Percentiles rank a stretch among this genome's conserved stretches.
These are phyloP conservation scores for Punctoribates punctum DNA, from an alignment of 2,888 invertebrate genomes.

Conservation along the genomic window DNA sequence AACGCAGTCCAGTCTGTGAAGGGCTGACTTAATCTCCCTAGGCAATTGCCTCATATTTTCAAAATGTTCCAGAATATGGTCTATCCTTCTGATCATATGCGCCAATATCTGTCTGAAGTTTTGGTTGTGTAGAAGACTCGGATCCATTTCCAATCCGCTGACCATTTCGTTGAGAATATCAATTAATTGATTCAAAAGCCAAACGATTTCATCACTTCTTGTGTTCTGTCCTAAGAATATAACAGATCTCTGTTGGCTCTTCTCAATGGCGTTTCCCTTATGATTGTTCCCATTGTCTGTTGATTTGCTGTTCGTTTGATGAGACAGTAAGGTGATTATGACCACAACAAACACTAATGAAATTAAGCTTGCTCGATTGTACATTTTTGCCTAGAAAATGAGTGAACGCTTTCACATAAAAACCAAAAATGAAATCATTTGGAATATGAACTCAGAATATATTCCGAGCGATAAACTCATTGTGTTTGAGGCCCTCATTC, in stretches of 20 bases:
- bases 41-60: conserved; percentile 11
- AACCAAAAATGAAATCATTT: too few species aligned
- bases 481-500: too few species aligned
- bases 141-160: conserved; percentile 37
- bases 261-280: background rate
- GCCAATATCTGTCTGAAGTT: conserved; percentile 36
- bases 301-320: too few species aligned
- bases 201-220: conserved; percentile 16
- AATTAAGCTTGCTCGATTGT: too few species aligned
- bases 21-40: background rate
- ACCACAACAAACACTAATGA: too few species aligned
- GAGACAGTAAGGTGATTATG: too few species aligned
- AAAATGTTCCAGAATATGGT: conserved; percentile 40
- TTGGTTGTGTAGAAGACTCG: conserved; percentile 18
- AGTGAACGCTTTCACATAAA: too few species aligned
- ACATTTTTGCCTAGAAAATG: too few species aligned
- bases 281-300: too few species aligned
- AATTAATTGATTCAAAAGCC: conserved; percentile 39
- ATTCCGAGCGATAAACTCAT: too few species aligned
- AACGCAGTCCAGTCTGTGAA: conserved; percentile 35
- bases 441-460: too few species aligned
- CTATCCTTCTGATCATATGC: conserved; percentile 39
- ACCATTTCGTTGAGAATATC: conserved; percentile 38
- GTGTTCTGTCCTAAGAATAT: background rate
- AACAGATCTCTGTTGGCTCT: background rate